These are phyloP conservation scores for Hozukius guyotensis DNA, from an alignment of 2,797 vertebrate genomes.

Conservation along the genomic window DNA sequence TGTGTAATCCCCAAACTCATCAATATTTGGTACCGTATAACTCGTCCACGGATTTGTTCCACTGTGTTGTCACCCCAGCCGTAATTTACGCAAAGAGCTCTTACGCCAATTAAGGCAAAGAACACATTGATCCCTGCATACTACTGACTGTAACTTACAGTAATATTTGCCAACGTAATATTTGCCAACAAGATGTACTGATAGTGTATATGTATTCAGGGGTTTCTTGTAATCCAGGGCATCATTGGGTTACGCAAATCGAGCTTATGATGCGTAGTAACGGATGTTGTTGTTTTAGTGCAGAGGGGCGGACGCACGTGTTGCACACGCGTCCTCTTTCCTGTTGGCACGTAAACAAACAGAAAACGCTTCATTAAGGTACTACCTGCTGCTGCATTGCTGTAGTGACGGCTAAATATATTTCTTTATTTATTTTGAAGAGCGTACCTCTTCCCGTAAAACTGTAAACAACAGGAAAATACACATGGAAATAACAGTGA, in stretches of 20 bases:
- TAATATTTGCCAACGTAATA: not conserved
- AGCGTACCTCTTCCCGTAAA: not conserved
- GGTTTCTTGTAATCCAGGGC: constrained; percentile 5
- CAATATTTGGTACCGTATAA: not conserved
- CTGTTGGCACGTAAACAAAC: constrained; percentile 27
- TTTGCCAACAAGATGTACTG: not conserved
- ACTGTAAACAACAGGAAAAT: not conserved
- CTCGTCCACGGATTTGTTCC: not conserved
- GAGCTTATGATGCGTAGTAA: not conserved
- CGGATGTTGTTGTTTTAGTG: constrained; percentile 33
- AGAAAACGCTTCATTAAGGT: constrained; percentile 1
- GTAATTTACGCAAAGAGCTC: not conserved
- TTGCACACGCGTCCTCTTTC: not conserved
- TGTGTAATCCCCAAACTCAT: not conserved
- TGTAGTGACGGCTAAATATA: not conserved
- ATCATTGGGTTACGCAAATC: constrained; percentile 16
- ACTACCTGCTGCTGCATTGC: not conserved
- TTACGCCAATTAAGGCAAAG: not conserved
- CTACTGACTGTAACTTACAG: not conserved
- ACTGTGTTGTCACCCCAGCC: not conserved
- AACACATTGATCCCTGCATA: not conserved
- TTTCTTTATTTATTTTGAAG: not conserved
- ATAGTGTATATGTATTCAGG: not conserved
- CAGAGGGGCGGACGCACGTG: not conserved
- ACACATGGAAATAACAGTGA: not conserved